These are phyloP conservation scores for Podarcis muralis DNA, from an alignment of 2,113 vertebrate species.

Conservation along the genomic window DNA sequence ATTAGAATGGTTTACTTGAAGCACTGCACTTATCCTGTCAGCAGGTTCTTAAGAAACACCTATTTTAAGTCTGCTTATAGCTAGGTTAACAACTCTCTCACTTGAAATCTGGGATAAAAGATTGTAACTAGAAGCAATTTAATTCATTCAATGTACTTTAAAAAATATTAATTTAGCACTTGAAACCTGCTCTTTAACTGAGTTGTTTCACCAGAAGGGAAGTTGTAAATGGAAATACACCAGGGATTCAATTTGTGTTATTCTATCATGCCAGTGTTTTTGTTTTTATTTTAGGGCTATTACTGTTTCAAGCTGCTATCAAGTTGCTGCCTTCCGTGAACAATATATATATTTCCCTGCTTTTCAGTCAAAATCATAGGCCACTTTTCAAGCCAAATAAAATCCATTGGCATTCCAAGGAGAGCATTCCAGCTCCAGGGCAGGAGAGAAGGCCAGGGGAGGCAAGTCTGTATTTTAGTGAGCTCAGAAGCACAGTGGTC, in stretches of 20 bases:
- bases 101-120: not conserved
- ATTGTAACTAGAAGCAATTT: not conserved
- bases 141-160: not conserved
- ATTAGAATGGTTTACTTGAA: not conserved
- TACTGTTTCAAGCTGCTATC: not conserved
- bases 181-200: not conserved
- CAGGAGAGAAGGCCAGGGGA: not conserved
- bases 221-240: not conserved
- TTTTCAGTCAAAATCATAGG: not conserved
- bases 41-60: conserved; percentile 30
- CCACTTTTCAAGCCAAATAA: not conserved
- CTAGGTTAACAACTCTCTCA: conserved; percentile 29
- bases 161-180: not conserved
- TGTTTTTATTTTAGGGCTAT: not conserved
- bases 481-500: not conserved
- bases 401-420: not conserved
- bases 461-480: not conserved
- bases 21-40: conserved; percentile 32
- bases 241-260: not conserved
- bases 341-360: not conserved
- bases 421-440: not conserved
- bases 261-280: not conserved
- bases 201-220: not conserved
- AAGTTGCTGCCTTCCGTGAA: not conserved
- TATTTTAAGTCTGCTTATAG: conserved; percentile 25